phyloP scores from a whole-genome alignment of 2,888 invertebrate species.

The Conops quadrifasciatus region DNA sequence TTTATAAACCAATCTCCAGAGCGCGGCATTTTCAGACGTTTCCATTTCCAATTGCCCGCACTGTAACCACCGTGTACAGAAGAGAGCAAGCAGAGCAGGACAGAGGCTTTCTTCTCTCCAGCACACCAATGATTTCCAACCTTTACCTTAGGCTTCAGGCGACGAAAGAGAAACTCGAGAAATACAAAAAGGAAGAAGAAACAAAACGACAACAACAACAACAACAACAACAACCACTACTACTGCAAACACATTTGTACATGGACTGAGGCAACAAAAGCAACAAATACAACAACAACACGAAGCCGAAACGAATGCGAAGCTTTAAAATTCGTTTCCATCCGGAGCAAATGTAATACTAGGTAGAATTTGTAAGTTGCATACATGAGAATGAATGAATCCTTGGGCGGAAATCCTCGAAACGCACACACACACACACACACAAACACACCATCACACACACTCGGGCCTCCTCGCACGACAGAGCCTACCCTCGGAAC shows the following conservation, averaged over 20 bases:
- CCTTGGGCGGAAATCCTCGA: slow-evolving; percentile 38
- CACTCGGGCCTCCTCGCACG: neutral
- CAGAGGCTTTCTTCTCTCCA: slow-evolving; percentile 2
- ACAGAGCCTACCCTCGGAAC: neutral
- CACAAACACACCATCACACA: neutral
- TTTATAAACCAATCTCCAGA: too few relatives aligned
- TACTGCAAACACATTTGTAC: too few relatives aligned
- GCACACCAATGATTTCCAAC: slow-evolving; percentile 19
- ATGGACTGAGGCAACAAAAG: neutral
- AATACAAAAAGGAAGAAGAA: neutral
- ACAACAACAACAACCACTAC: neutral
- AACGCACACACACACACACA: slow-evolving; percentile 20
- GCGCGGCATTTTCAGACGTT: neutral
- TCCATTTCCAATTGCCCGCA: neutral
- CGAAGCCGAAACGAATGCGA: neutral
- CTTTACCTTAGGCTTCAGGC: slow-evolving; percentile 23
- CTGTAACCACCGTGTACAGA: slow-evolving; percentile 13
- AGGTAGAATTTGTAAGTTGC: slow-evolving; percentile 19
- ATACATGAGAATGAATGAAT: slow-evolving; percentile 40
- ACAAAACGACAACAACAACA: neutral
- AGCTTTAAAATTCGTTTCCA: slow-evolving; percentile 19
- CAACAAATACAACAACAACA: slow-evolving; percentile 9
- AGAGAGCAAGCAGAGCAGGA: neutral
- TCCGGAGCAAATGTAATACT: slow-evolving; percentile 22
- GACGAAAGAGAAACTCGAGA: slow-evolving; percentile 20